phyloP scores from a whole-genome alignment of 1,140 invertebrate species.

The Holcopasites calliopsidis region DNA sequence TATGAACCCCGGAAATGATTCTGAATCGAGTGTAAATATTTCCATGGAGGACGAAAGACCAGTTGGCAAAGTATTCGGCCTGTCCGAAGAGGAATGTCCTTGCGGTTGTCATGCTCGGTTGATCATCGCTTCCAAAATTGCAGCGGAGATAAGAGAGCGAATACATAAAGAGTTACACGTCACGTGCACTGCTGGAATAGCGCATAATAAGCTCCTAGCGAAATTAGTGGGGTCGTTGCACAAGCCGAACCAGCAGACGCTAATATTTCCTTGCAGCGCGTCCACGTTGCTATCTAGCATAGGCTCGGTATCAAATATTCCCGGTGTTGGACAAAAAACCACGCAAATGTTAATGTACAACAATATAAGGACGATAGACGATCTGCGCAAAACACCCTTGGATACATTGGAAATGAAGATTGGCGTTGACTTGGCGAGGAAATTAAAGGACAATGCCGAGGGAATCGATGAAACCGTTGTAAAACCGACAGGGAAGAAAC shows the following conservation, averaged over 20 bases:
- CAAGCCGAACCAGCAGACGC: constrained; percentile 91
- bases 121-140: constrained; percentile 84
- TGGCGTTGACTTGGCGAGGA: constrained; percentile 84
- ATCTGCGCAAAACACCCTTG: constrained; percentile 78
- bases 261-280: constrained; percentile 85
- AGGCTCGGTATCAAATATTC: constrained; percentile 82
- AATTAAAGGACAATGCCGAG: constrained; percentile 84
- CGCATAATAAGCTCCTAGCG: constrained; percentile 90
- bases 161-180: constrained; percentile 85
- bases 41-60: constrained; percentile 69
- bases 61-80: constrained; percentile 81
- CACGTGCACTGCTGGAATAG: constrained; percentile 90
- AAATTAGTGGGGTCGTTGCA: constrained; percentile 87
- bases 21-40: constrained; percentile 44
- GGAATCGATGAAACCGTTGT: constrained; percentile 86
- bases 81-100: constrained; percentile 80
- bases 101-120: constrained; percentile 86
- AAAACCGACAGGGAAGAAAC: constrained; percentile 85
- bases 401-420: constrained; percentile 82
- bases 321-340: constrained; percentile 87
- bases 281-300: constrained; percentile 83
- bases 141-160: constrained; percentile 84
- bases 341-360: constrained; percentile 82
- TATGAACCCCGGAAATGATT: constrained; percentile 48
- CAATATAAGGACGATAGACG: constrained; percentile 83